A percentile compares a stretch with the other conserved stretches of the same genome.
Evolutionary conservation across 1,140 invertebrate genomes (phyloP).

Genomic region (Papilio helenus): DNA sequence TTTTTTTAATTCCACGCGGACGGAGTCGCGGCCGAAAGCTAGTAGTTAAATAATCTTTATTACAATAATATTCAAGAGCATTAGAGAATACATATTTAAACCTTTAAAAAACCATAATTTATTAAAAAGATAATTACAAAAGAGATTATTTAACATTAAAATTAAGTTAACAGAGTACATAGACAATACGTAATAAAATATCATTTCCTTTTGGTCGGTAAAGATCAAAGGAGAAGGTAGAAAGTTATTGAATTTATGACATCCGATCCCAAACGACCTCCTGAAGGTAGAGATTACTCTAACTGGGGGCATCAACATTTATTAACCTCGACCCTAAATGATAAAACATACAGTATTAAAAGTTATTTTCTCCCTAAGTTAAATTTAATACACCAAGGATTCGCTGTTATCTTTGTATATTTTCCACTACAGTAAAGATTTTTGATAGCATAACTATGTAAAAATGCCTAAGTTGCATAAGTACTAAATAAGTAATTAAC

Average conservation of each 20-base stretch:
- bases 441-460: too few species aligned
- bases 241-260: slow-evolving; percentile 41
- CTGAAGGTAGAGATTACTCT: slow-evolving; percentile 25
- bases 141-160: background rate
- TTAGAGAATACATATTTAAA: too few species aligned
- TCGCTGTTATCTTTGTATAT: background rate
- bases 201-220: slow-evolving; percentile 33
- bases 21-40: too few species aligned
- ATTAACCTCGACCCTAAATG: slow-evolving; percentile 20
- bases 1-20: too few species aligned
- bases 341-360: background rate
- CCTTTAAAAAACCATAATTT: too few species aligned
- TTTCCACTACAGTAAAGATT: background rate
- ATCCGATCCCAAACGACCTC: slow-evolving; percentile 35
- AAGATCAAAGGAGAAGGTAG: slow-evolving; percentile 35
- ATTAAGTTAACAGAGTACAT: background rate
- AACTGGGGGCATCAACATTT: slow-evolving; percentile 11
- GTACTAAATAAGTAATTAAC: too few species aligned
- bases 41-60: too few species aligned
- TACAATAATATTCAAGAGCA: too few species aligned
- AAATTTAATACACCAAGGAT: background rate
- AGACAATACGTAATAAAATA: slow-evolving; percentile 27
- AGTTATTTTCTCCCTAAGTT: background rate
- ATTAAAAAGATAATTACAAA: background rate
- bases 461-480: too few species aligned